A percentile compares a stretch with the other conserved stretches of the same genome.
These are phyloP conservation scores for Ceratotherium simum DNA, from an alignment of 2,113 vertebrate genomes.

Conservation along the genomic window DNA sequence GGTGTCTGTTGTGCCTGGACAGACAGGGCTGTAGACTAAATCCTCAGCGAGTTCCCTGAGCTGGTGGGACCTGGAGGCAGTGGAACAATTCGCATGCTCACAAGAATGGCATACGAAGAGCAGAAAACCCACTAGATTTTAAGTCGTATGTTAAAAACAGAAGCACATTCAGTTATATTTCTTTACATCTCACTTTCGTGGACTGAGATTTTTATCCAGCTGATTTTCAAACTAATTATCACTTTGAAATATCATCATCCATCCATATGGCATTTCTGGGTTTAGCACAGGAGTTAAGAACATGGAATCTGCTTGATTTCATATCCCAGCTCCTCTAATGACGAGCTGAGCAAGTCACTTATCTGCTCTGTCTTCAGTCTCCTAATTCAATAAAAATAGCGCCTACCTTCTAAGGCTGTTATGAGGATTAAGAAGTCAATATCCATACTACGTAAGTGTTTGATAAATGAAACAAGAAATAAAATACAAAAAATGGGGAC, in stretches of 20 bases:
- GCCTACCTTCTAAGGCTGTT: neutral
- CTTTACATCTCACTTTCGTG: neutral
- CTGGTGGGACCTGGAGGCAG: too few species aligned
- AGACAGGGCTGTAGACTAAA: neutral
- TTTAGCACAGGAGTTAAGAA: neutral
- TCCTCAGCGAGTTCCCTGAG: neutral
- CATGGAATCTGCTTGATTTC: neutral
- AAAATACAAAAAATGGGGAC: neutral
- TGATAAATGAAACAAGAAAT: neutral
- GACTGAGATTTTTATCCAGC: neutral
- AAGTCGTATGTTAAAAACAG: neutral
- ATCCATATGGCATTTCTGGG: neutral
- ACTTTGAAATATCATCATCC: neutral
- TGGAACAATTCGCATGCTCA: neutral
- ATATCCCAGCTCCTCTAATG: neutral
- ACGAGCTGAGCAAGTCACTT: neutral
- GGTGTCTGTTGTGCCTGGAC: too few species aligned
- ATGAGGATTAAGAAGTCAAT: neutral
- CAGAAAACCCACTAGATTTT: neutral
- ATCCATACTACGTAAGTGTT: neutral
- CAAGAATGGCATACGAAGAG: too few species aligned
- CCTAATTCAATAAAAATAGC: neutral
- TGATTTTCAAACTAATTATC: slow-evolving; percentile 19
- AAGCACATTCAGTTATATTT: neutral
- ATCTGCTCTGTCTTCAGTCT: neutral